Conservation (phyloP, 2,113 vertebrate species). For the Bucco capensis region DNA sequence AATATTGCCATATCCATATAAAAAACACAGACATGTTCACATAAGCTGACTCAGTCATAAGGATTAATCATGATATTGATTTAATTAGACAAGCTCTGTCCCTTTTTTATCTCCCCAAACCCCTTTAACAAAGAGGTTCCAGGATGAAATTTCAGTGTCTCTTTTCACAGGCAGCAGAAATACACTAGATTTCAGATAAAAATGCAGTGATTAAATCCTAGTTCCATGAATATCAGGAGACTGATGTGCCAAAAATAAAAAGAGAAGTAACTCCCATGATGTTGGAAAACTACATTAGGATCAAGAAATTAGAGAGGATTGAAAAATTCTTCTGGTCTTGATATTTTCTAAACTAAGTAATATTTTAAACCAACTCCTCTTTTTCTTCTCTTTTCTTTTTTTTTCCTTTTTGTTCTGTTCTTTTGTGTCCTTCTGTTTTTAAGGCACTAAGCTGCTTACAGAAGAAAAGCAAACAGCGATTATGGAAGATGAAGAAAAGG, state of each 20-base stretch:
- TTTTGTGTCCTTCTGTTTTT: constrained; percentile 30
- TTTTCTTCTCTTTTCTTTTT: too few species aligned
- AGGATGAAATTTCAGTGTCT: neutral
- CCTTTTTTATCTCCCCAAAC: neutral
- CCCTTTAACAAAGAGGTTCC: neutral
- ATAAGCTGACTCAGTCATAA: neutral
- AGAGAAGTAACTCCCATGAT: neutral
- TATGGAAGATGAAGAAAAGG: constrained; percentile 87
- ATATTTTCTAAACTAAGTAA: neutral
- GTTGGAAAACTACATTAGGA: neutral
- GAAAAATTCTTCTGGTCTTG: neutral
- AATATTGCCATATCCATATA: neutral
- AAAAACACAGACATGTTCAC: neutral
- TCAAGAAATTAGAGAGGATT: neutral
- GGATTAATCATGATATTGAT: neutral
- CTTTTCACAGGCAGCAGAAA: neutral
- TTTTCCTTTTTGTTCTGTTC: neutral
- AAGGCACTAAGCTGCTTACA: constrained; percentile 79
- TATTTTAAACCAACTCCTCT: neutral
- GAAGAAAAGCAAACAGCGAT: constrained; percentile 78
- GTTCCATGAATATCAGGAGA: neutral
- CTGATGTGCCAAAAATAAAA: neutral
- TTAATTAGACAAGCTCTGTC: neutral
- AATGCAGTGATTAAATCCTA: neutral
- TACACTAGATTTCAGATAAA: neutral